Evolutionary conservation across 2,113 vertebrate genomes (phyloP).

Genomic region (Lamprologus speciosus): DNA sequence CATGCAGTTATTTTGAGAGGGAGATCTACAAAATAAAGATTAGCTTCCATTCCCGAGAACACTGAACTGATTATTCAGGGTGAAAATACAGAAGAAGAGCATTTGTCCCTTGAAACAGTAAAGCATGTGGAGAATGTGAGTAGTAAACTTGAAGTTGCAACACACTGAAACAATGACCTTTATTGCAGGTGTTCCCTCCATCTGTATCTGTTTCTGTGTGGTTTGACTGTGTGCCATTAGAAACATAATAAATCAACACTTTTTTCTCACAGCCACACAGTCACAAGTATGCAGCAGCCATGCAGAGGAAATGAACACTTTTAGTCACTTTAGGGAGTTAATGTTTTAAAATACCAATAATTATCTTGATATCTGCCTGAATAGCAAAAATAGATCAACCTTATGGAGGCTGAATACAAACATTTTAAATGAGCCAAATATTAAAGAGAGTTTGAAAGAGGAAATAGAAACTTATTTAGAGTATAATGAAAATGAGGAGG

Average conservation of each 20-base stretch:
- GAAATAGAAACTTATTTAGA: background rate
- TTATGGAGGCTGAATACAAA: background rate
- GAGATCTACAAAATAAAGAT: background rate
- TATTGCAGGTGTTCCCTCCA: background rate
- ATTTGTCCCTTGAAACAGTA: background rate
- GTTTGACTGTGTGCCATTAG: background rate
- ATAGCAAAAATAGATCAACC: background rate
- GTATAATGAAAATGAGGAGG: background rate
- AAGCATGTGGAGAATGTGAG: conserved; percentile 8
- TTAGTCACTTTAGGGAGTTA: background rate
- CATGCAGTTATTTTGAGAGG: background rate
- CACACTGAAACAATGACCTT: background rate
- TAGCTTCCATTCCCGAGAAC: background rate
- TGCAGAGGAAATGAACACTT: background rate
- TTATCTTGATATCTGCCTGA: background rate
- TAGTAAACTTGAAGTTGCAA: background rate
- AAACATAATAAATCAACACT: background rate
- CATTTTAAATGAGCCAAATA: background rate
- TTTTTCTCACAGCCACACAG: background rate
- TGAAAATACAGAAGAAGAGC: background rate
- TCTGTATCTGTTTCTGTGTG: background rate
- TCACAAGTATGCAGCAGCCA: background rate
- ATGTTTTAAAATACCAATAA: background rate
- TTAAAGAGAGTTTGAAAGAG: background rate
- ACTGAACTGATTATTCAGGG: background rate